Percentiles rank a stretch among this genome's conserved stretches.
These are phyloP conservation scores for Drosophila histrio DNA, from an alignment of 2,888 invertebrate genomes.

Conservation along the genomic window DNA sequence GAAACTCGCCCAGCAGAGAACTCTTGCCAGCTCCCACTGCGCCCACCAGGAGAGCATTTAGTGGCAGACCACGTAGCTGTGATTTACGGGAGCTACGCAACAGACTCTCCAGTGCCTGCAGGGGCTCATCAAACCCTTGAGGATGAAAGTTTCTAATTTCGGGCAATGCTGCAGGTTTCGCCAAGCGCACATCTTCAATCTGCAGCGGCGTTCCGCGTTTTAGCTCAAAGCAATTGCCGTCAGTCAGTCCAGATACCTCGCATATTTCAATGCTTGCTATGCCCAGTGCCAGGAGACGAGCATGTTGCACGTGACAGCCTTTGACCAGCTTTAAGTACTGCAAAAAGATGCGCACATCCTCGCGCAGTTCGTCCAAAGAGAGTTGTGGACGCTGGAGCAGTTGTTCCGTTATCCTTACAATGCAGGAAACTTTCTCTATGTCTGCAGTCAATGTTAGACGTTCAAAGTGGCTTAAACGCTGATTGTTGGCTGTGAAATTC, in stretches of 20 bases:
- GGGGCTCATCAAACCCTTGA: constrained; percentile 67
- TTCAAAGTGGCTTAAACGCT: constrained; percentile 36
- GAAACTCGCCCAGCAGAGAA: constrained; percentile 85
- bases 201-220: constrained; percentile 46
- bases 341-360: constrained; percentile 45
- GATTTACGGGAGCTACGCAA: constrained; percentile 27
- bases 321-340: constrained; percentile 42
- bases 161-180: not conserved
- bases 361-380: constrained; percentile 28
- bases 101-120: constrained; percentile 69
- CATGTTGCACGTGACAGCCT: constrained; percentile 54
- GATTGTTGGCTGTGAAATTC: constrained; percentile 13
- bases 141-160: constrained; percentile 19
- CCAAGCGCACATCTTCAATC: constrained; percentile 67
- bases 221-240: constrained; percentile 53
- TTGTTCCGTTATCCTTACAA: constrained; percentile 40
- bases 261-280: constrained; percentile 62
- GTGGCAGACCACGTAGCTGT: constrained; percentile 36
- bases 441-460: not conserved
- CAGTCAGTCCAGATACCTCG: constrained; percentile 18
- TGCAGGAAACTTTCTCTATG: constrained; percentile 31
- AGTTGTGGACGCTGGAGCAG: constrained; percentile 31
- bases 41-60: constrained; percentile 83
- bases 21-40: constrained; percentile 87
- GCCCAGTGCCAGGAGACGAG: constrained; percentile 51